phyloP scores from a whole-genome alignment of 1,140 invertebrate species.

The Phthorimaea operculella region DNA sequence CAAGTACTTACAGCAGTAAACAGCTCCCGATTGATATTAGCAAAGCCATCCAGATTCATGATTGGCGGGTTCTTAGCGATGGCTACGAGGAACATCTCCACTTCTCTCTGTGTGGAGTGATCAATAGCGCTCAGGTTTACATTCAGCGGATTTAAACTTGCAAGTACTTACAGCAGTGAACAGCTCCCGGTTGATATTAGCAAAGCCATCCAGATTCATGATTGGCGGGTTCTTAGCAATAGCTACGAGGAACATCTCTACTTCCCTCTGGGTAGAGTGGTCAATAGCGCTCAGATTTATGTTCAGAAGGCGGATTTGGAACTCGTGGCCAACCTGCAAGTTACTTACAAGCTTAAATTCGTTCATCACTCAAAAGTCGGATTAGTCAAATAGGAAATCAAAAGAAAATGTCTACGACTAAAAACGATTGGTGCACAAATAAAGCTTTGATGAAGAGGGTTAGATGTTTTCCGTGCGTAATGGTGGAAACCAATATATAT shows the following conservation, averaged over 20 bases:
- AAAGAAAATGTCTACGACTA: too few species aligned
- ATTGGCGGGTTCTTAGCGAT: too few species aligned
- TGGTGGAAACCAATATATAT: too few species aligned
- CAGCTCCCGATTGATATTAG: slow-evolving; percentile 74
- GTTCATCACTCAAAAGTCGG: too few species aligned
- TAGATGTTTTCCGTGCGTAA: too few species aligned
- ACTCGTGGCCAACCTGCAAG: slow-evolving; percentile 70
- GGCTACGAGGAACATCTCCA: too few species aligned
- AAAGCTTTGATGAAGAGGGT: too few species aligned
- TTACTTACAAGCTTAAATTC: too few species aligned
- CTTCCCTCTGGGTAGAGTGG: slow-evolving; percentile 71
- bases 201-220: slow-evolving; percentile 77
- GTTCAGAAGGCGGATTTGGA: slow-evolving; percentile 72
- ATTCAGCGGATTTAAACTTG: too few species aligned
- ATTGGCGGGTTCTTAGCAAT: slow-evolving; percentile 76
- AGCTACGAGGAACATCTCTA: slow-evolving; percentile 77
- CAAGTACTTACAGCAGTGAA: slow-evolving; percentile 71
- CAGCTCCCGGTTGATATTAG: slow-evolving; percentile 75
- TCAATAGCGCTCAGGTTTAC: slow-evolving; percentile 73
- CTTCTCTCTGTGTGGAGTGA: slow-evolving; percentile 71
- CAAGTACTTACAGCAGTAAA: slow-evolving; percentile 73
- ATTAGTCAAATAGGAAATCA: too few species aligned
- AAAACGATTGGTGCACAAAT: too few species aligned
- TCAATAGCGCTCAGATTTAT: slow-evolving; percentile 73
- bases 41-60: slow-evolving; percentile 76